Base-by-base conservation (phyloP, 53 echinoderm and acorn worm genomes). In the Pentamera pediparva region DNA sequence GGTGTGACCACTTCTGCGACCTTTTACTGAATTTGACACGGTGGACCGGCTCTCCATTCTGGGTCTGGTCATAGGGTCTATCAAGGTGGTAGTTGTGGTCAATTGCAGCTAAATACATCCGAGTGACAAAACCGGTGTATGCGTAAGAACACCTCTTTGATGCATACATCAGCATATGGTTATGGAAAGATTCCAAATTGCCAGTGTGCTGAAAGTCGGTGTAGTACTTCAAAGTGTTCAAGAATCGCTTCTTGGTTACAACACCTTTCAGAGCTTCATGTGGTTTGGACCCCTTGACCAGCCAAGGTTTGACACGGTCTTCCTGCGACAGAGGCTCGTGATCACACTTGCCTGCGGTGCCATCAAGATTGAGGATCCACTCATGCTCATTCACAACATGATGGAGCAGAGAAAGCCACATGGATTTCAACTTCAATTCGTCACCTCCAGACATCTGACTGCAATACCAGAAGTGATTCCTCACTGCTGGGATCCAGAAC, bases 321-420 rank as follows among this genome's bases (percentile, higher is more conserved):
- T 6, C 27, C 17, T 64, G 56, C 5, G 36, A 18, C 32, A 65
- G 56, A 12, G 34, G 39, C 9, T 32, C 82, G 76, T 82, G 82
- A 37, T 54, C 39, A 41, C 82, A 76, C 17, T 57, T 56, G 4
- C 75, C 76, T 6, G 34, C 51, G 9, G 63, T 34, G 0, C 82
- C 56, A 61, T 74, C 81, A 5, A 52, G 18, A 4, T 43, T 10
- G 3, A 76, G 19, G 6, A 53, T 19, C 82, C 82, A 82, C 18
- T 54, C 76, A 58, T 83, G 83, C 37, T 83, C 83, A 69, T 83
- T 69, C 3, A 65, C 56, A 0, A 77, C 36, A 37, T 77, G 83
- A 29, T 83, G 77, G 4, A 83, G 41, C 28, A 77, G 35, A 8
- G 38, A 33, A 22, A 13, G 29, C 48, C 77, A 77, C 39, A 36